Conservation (phyloP, 2,888 invertebrate species). For the Syritta pipiens region DNA sequence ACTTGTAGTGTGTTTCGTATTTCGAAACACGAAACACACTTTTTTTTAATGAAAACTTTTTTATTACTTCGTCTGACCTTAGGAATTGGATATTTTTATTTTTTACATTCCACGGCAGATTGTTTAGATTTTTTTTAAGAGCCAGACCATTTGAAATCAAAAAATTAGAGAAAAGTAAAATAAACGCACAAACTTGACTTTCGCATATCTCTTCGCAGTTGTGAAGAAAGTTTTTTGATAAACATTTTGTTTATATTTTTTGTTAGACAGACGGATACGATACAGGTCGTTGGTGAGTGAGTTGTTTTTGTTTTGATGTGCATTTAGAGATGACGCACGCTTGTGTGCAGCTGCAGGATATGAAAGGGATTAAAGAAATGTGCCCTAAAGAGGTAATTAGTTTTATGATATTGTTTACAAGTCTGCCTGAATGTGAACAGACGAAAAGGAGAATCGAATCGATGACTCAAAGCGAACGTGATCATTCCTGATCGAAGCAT, state of each 20-base stretch:
- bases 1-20: slow-evolving; percentile 2
- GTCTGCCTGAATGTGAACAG: too few species aligned
- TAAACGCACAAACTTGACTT: slow-evolving; percentile 11
- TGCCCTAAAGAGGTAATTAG: not conserved
- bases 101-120: too few species aligned
- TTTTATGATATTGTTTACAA: not conserved
- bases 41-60: not conserved
- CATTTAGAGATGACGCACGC: not conserved
- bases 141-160: too few species aligned
- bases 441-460: too few species aligned
- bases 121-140: too few species aligned
- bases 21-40: too few species aligned
- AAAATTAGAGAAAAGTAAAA: not conserved
- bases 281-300: slow-evolving; percentile 12
- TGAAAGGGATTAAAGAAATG: not conserved
- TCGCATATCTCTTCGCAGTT: slow-evolving; percentile 18
- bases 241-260: slow-evolving; percentile 20
- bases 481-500: too few species aligned
- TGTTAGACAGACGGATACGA: slow-evolving; percentile 11
- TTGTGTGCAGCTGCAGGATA: not conserved
- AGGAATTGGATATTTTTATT: not conserved
- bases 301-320: not conserved
- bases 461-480: too few species aligned
- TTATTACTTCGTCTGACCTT: slow-evolving; percentile 25
- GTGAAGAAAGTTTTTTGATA: not conserved